Evolutionary conservation across 2,113 vertebrate species (phyloP).

Genomic region (Microcebus murinus): DNA sequence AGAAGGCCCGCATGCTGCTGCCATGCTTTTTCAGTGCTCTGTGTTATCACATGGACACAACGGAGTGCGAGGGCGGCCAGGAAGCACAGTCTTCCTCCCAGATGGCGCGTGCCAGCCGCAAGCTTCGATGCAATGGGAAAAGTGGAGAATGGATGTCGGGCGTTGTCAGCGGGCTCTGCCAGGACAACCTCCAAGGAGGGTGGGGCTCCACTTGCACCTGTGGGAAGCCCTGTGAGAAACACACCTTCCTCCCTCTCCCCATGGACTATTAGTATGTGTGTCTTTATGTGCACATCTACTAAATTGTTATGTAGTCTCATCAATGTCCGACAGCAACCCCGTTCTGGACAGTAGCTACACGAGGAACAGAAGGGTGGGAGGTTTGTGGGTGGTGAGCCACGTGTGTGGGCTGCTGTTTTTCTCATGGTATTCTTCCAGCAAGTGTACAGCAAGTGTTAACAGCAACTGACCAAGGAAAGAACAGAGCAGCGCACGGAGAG

Average conservation of each 20-base stretch:
- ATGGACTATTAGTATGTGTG: not conserved
- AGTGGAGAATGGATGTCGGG: not conserved
- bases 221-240: not conserved
- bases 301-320: not conserved
- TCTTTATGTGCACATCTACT: not conserved
- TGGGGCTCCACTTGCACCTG: not conserved
- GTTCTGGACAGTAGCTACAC: not conserved
- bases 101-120: no score
- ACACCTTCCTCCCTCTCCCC: not conserved
- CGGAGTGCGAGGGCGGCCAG: not conserved
- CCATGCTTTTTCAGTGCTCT: not conserved
- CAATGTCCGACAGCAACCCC: no score
- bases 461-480: no score
- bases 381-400: not conserved
- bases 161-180: not conserved
- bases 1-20: not conserved
- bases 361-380: not conserved
- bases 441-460: no score
- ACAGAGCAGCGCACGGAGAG: no score
- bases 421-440: no score
- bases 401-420: rapidly evolving
- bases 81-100: not conserved
- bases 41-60: not conserved
- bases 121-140: not conserved
- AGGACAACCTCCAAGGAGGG: no score